These are phyloP conservation scores for Drosophila villosipedis DNA, from an alignment of 2,888 invertebrate genomes.

Conservation along the genomic window DNA sequence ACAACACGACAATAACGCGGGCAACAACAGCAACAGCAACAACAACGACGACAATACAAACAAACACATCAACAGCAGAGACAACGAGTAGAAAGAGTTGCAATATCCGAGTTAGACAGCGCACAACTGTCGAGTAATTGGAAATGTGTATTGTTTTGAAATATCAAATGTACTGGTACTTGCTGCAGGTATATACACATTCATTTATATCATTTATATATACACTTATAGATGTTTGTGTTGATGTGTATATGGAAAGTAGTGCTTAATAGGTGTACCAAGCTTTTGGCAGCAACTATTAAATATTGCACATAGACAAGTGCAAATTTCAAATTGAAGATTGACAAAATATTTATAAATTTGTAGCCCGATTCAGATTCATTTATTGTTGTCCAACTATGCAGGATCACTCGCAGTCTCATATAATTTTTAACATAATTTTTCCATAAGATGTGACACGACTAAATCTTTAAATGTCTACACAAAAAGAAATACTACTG, in stretches of 20 bases:
- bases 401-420: too few species aligned
- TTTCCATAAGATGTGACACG: neutral
- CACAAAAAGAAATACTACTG: neutral
- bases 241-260: neutral
- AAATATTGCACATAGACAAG: neutral
- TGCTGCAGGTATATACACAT: constrained; percentile 2
- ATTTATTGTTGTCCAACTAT: too few species aligned
- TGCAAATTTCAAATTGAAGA: neutral
- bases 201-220: neutral
- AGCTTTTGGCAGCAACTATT: neutral
- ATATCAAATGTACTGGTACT: constrained; percentile 35
- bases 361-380: neutral
- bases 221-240: neutral
- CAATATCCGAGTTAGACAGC: constrained; percentile 47
- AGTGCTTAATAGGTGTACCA: neutral
- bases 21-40: constrained; percentile 11
- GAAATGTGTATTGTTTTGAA: constrained; percentile 73
- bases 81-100: constrained; percentile 15
- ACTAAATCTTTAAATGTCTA: neutral
- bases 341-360: neutral
- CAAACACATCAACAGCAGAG: constrained; percentile 5
- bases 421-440: too few species aligned
- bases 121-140: constrained; percentile 78
- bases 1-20: constrained; percentile 19
- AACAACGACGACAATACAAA: constrained; percentile 11